Evolutionary conservation across 1,140 invertebrate genomes (phyloP).

Genomic region (Scylla paramamosain): DNA sequence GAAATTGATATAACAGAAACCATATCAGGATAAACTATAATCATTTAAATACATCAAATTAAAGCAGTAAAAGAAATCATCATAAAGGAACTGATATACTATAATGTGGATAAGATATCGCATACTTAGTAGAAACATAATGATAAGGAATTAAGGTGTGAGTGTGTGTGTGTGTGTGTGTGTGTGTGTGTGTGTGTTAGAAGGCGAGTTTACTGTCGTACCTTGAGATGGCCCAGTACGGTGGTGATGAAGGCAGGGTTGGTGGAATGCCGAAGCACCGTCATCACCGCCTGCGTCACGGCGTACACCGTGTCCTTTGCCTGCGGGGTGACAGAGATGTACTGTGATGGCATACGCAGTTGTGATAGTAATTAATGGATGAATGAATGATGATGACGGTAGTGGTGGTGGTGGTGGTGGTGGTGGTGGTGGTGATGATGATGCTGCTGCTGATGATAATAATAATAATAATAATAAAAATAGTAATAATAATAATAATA

Average conservation of each 20-base stretch:
- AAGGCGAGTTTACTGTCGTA: not conserved
- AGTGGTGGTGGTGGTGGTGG: not conserved
- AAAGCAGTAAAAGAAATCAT: too few species aligned
- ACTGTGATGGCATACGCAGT: too few species aligned
- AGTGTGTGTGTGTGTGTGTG: too few species aligned
- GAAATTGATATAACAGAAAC: too few species aligned
- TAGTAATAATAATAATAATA: constrained; percentile 43
- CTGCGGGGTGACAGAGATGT: not conserved
- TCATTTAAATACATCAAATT: too few species aligned
- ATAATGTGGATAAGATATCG: too few species aligned
- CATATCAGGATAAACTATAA: too few species aligned
- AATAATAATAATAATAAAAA: constrained; percentile 41
- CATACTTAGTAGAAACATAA: too few species aligned
- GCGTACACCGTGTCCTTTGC: constrained; percentile 25
- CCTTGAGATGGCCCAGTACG: constrained; percentile 24
- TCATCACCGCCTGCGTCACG: constrained; percentile 48
- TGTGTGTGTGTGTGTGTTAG: too few species aligned
- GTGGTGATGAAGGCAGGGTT: constrained; percentile 30
- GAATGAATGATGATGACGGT: not conserved
- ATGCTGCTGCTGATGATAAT: not conserved
- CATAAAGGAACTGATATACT: too few species aligned
- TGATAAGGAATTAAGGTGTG: too few species aligned
- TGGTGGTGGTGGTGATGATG: not conserved
- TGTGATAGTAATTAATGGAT: too few species aligned
- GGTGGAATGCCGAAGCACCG: constrained; percentile 29